Evolutionary conservation across 2,113 vertebrate genomes (phyloP), one percentile per base, ranked within the genome.

Genomic region (Acinonyx jubatus): DNA sequence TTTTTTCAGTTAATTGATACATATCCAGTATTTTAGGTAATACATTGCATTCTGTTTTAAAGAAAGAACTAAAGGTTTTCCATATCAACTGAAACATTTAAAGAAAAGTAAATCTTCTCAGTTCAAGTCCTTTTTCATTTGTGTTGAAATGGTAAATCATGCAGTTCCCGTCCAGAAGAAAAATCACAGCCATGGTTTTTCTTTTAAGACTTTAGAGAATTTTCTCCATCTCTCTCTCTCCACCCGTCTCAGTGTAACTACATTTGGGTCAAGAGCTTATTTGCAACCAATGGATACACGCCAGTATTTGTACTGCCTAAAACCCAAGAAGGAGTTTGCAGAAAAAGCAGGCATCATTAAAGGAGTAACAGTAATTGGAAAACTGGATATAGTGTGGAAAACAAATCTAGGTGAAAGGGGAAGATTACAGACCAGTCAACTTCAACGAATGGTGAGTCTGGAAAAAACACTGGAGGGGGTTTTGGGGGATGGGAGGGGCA

Each of bases 361-460:
- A 96, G 99, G 99, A 8, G 99, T 99, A 96, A 99, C 99, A 0
- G 99, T 99, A 48, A 99, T 99, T 23, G 99, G 99, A 52, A 99
- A 99, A 97, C 97, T 99, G n/a, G 99, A 99, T 98, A 99, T 99
- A 41, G 99, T 99, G 6, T 99, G 99, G 99, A 99, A 99, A 98
- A 99, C 99, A 91, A 99, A 99, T 69, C 98, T 99, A 45, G 99
- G 99, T 83, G 99, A 99, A 98, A 98, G 99, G 87, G 99, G 99
- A 97, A 99, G 99, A 96, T 98, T 99, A 79, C 99, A 99, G 98
- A 99, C 99, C 95, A 99, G 99, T 95, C 99, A 99, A 96, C 99
- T 99, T 13, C 99, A 99, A 95, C 99, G 99, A 99, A 99, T 99
- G 99, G 99, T 99, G 98, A 96, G 98, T 98, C 66, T 83, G 61